Base-by-base conservation (phyloP, 2,797 vertebrate genomes). In the Alcedo atthis region DNA sequence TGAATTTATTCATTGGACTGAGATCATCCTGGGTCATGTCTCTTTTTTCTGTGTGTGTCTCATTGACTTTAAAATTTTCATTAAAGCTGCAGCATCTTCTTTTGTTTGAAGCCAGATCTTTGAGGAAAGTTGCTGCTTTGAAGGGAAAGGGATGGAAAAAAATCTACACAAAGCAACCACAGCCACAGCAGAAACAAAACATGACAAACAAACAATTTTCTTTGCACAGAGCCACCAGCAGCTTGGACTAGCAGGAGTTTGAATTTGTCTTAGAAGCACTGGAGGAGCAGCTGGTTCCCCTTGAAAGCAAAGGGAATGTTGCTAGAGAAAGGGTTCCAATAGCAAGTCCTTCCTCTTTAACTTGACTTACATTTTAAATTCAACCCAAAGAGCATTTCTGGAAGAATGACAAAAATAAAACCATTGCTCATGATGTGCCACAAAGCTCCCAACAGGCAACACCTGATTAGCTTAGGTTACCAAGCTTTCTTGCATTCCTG, bases 31-130 rank as follows among this genome's bases (percentile, higher is more conserved):
- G 64, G 95, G 95, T 96, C 95, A 87, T 93, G 92, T 92, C 93
- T 93, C 91, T 93, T 93, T 94, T 91, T 92, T 40, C 37, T 90
- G 79, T 95, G 63, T 70, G 75, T 61, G 80, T 94, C 95, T 97
- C 96, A 97, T 97, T 97, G 96, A 97, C 94, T 97, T 97, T 96
- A 95, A 97, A 96, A 97, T 97, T 97, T 95, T 75, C 91, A 92
- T 97, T 96, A 95, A 89, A 90, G 91, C 92, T 93, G 76, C 82
- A 90, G 67, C 64, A 57, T 89, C 73, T 87, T 89, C 90, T 88
- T 96, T 95, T 97, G 93, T 96, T 93, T 95, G 81, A 95, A 95
- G 88, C 30, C 67, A 88, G 58, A 48, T 89, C 69, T 92, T 43
- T 76, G 70, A 93, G 54, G 61, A 82, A 92, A 96, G 91, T 95